Conservation (phyloP, 2,113 vertebrate species). For the Equus przewalskii region DNA sequence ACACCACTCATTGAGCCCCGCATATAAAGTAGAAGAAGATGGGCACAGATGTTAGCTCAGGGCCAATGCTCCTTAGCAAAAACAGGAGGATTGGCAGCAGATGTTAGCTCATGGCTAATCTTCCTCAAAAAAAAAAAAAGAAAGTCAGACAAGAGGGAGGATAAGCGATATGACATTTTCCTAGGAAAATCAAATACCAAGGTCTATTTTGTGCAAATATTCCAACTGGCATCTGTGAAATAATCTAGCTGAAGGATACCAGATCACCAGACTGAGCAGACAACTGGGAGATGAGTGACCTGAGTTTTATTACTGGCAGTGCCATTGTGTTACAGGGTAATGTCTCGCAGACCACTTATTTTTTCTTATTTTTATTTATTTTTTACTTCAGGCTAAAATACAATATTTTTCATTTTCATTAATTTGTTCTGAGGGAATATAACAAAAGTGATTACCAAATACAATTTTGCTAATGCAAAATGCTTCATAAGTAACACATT, state of each 20-base stretch:
- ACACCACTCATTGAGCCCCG: too few relatives aligned
- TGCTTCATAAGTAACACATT: background rate
- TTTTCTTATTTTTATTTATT: background rate
- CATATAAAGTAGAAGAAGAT: too few relatives aligned
- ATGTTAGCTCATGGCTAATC: too few relatives aligned
- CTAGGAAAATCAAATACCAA: background rate
- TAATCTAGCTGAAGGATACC: background rate
- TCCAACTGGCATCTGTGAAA: background rate
- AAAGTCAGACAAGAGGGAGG: background rate
- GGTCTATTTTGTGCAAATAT: background rate
- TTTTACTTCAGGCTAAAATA: background rate
- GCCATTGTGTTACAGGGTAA: background rate
- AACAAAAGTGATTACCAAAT: background rate
- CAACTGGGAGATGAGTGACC: background rate
- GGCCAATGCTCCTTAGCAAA: too few relatives aligned
- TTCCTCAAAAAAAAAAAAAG: too few relatives aligned
- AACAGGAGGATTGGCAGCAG: too few relatives aligned
- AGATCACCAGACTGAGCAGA: background rate
- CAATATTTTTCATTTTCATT: background rate
- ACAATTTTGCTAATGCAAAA: background rate
- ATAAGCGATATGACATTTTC: background rate
- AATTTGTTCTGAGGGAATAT: background rate
- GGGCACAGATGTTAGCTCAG: too few relatives aligned
- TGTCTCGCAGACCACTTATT: background rate
- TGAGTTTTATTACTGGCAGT: background rate